Percentiles rank a stretch among this genome's conserved stretches.
phyloP scores from a whole-genome alignment of 2,888 invertebrate genomes.

The Uloborus plumipes region DNA sequence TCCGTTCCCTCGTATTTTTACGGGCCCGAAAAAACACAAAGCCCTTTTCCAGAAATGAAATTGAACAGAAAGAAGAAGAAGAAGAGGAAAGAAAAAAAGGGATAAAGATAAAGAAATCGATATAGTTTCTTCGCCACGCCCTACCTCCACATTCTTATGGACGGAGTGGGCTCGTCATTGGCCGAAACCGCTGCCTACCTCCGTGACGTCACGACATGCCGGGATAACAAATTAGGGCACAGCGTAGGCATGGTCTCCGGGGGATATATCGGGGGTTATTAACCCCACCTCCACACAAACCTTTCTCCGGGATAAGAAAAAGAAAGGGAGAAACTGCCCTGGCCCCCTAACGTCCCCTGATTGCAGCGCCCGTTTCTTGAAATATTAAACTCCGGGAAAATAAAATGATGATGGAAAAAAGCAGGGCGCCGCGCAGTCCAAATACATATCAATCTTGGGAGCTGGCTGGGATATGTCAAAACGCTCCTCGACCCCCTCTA shows the following conservation, averaged over 20 bases:
- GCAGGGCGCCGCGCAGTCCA: constrained; percentile 49
- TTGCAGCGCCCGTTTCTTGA: constrained; percentile 61
- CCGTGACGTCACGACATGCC: constrained; percentile 57
- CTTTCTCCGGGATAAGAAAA: constrained; percentile 29
- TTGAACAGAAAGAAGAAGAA: constrained; percentile 51
- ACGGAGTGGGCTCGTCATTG: constrained; percentile 36
- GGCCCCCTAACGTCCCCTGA: constrained; percentile 38
- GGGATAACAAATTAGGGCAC: constrained; percentile 62
- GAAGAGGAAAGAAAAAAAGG: constrained; percentile 1
- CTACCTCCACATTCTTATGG: constrained; percentile 58
- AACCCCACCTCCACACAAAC: constrained; percentile 37
- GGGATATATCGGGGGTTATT: constrained; percentile 63
- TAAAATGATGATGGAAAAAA: constrained; percentile 39
- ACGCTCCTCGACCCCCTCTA: constrained; percentile 32
- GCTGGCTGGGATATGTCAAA: constrained; percentile 59
- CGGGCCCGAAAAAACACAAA: constrained; percentile 11
- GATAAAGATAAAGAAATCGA: constrained; percentile 41
- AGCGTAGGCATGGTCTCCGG: constrained; percentile 49
- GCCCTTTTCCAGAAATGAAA: constrained; percentile 54
- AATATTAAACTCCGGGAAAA: constrained; percentile 60
- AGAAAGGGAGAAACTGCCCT: constrained; percentile 7
- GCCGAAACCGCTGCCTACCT: constrained; percentile 56
- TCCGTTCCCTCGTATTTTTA: not conserved
- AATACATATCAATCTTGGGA: constrained; percentile 61
- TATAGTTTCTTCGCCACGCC: constrained; percentile 59